phyloP scores from a whole-genome alignment of 2,888 invertebrate species.

The Ecliptopera silaceata region DNA sequence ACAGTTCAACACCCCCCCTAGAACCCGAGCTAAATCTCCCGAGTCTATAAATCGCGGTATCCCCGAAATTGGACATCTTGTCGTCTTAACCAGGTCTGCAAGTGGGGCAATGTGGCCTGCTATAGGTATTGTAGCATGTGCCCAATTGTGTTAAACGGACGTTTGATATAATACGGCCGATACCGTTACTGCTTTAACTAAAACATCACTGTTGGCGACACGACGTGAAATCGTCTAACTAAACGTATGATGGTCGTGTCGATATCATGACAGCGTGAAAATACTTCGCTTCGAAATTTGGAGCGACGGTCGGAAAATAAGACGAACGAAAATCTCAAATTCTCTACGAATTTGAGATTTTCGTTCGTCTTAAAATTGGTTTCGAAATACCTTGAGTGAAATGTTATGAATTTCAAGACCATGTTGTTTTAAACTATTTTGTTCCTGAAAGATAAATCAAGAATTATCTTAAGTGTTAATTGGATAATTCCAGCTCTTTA shows the following conservation, averaged over 20 bases:
- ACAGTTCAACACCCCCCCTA: constrained; percentile 10
- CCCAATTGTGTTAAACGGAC: constrained; percentile 30
- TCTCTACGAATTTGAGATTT: no score
- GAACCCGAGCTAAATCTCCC: constrained; percentile 7
- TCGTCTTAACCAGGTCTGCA: constrained; percentile 16
- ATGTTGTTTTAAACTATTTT: no score
- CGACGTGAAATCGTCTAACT: no score
- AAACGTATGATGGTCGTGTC: no score
- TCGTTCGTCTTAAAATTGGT: background rate
- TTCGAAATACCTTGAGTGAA: background rate
- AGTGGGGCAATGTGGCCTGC: constrained; percentile 39
- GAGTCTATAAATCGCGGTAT: constrained; percentile 11
- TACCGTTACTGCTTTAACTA: no score
- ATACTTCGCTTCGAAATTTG: background rate
- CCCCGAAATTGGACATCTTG: constrained; percentile 14
- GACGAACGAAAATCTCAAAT: no score
- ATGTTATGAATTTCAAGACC: background rate
- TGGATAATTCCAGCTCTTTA: no score
- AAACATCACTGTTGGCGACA: no score
- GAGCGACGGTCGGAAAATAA: constrained; percentile 1
- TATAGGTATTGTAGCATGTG: constrained; percentile 40
- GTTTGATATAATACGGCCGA: no score
- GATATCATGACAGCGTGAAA: no score
- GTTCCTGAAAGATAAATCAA: no score
- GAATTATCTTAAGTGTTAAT: no score